Evolutionary conservation across 2,888 invertebrate genomes (phyloP), one percentile per base, ranked within the genome.

Genomic region (Lutraria lutraria): DNA sequence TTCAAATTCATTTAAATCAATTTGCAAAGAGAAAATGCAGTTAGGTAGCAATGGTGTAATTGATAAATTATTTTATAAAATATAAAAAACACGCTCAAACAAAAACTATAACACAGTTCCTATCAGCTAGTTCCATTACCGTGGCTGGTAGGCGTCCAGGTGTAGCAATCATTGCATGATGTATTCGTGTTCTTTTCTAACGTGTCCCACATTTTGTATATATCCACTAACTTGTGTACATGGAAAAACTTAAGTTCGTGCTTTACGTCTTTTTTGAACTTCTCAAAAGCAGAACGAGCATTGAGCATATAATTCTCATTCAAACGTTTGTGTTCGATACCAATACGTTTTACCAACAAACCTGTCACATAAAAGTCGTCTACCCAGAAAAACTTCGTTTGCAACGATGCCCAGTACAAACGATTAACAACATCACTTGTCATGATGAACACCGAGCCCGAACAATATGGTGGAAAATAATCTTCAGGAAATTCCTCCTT

Each of bases 291-390:
- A 52, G 93, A 88, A 79, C 92, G 91, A 10, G 95, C 94, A 80
- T 95, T 95, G 8, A 96, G 92, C 53, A 94, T 92, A 91, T 96
- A 96, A 56, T 94, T 94, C 15, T 93, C 90, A 93, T 96, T 96
- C 81, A 95, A 94, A 43, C 94, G 93, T 82, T 91, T 91, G 82
- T 96, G 95, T 76, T 92, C 91, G 19, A 95, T 90, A 15, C 94
- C 93, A n/a, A 96, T 88, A 34, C 93, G 93, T 79, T 94, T 92
- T 0, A 96, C 95, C n/a, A 99, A 96, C 83, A 98, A 97, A 0
- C 99, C 99, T 0, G 99, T 99, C 0, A 99, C 97, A 96, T 98
- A 98, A 80, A 98, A 98, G 96, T 99, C 99, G 95, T 99, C 99
- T 89, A 99, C 98, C 99, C 99, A 99, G 97, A 99, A 99, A 94